phyloP scores from a whole-genome alignment of 2,113 vertebrate species.

The Rutilus rutilus region DNA sequence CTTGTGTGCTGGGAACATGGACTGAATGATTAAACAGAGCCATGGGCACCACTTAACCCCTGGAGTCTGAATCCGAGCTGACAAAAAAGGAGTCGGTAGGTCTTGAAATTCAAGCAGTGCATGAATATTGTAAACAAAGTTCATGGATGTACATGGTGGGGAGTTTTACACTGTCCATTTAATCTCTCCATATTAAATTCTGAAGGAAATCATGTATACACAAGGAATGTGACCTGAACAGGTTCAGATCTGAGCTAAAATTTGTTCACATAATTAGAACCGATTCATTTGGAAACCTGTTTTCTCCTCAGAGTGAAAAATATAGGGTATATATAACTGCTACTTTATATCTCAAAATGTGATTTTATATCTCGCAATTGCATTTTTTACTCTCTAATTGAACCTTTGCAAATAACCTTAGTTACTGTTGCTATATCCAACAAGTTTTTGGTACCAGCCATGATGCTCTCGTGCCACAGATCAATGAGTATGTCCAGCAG shows the following conservation, averaged over 20 bases:
- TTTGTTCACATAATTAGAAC: not conserved
- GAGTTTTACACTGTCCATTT: not conserved
- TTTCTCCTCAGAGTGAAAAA: not conserved
- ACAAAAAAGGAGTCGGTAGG: conserved; percentile 68
- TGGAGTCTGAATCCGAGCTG: conserved; percentile 68
- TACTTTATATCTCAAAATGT: too few species aligned
- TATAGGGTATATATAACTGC: too few species aligned
- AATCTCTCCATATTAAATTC: not conserved
- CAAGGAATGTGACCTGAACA: not conserved
- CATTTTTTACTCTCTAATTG: too few species aligned
- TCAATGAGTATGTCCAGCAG: too few species aligned
- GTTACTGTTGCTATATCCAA: too few species aligned
- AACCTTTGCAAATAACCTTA: too few species aligned
- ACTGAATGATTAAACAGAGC: conserved; percentile 73
- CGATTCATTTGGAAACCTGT: not conserved
- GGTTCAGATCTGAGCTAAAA: not conserved
- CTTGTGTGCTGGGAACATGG: conserved; percentile 67
- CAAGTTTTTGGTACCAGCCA: too few species aligned
- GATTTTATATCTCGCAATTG: too few species aligned
- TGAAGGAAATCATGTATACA: not conserved
- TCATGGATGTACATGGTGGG: conserved; percentile 54
- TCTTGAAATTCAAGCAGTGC: conserved; percentile 70
- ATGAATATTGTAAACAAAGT: conserved; percentile 71
- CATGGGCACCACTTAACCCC: conserved; percentile 72
- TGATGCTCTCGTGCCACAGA: too few species aligned